These are phyloP conservation scores for Gallinago jamesoni DNA, from an alignment of 2,113 vertebrate species.

Conservation along the genomic window DNA sequence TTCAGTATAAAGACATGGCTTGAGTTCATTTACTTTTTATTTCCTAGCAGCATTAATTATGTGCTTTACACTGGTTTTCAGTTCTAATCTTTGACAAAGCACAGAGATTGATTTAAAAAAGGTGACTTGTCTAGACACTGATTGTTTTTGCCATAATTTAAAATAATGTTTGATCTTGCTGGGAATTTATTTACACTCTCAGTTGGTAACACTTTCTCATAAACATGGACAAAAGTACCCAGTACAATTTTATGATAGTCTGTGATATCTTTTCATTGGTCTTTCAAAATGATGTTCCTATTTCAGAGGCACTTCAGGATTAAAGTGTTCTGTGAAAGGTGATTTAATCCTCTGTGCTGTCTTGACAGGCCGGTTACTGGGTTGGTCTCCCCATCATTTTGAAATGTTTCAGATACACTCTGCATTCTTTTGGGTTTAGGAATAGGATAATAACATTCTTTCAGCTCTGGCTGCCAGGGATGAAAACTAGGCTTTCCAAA, in stretches of 20 bases:
- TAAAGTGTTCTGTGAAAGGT: conserved; percentile 22
- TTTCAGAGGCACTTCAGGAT: conserved; percentile 46
- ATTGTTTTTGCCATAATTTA: conserved; percentile 29
- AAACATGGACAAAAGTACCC: not conserved
- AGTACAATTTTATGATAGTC: not conserved
- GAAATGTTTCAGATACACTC: conserved; percentile 28
- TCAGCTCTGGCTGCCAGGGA: not conserved
- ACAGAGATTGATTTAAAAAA: not conserved
- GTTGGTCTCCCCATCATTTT: not conserved
- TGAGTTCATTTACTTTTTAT: not conserved
- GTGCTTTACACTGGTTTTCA: not conserved
- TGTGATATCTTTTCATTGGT: not conserved
- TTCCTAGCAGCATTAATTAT: not conserved
- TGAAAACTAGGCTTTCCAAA: conserved; percentile 38
- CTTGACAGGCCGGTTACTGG: not conserved
- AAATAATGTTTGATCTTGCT: not conserved
- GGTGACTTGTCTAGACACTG: not conserved
- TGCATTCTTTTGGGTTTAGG: conserved; percentile 6
- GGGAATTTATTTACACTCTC: not conserved
- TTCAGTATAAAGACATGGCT: not conserved
- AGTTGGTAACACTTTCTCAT: conserved; percentile 1
- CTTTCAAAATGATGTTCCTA: conserved; percentile 48
- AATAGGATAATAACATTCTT: not conserved
- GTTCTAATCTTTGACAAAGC: not conserved
- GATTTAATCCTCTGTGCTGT: conserved; percentile 47